Conservation (phyloP, 2,797 vertebrate genomes). For the Danio aesculapii region DNA sequence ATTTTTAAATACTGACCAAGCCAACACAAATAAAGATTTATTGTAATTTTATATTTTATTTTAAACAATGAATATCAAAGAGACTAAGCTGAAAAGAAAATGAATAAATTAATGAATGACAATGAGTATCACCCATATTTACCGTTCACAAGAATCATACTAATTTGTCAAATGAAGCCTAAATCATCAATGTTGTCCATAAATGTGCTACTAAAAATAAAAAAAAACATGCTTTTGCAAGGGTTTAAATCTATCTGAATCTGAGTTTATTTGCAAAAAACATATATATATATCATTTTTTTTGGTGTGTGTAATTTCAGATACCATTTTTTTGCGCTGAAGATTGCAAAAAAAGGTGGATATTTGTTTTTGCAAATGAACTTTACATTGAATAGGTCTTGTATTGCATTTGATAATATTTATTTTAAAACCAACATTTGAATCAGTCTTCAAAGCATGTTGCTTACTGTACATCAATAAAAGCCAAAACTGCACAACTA, state of each 20-base stretch:
- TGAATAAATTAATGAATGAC: no score
- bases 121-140: neutral
- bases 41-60: neutral
- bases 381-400: no score
- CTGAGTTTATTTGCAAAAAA: no score
- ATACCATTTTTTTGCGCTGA: no score
- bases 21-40: neutral
- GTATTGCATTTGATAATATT: neutral
- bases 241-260: no score
- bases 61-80: neutral
- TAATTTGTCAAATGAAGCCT: neutral
- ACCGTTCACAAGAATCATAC: neutral
- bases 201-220: no score
- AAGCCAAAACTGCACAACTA: neutral
- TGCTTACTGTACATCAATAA: neutral
- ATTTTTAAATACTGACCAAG: neutral
- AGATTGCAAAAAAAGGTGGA: no score
- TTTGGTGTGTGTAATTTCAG: no score
- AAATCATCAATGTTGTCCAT: neutral
- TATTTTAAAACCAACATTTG: neutral
- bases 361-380: no score
- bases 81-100: no score
- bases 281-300: no score
- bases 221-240: no score
- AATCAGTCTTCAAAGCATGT: neutral